Percentiles rank a stretch among this genome's conserved stretches.
Conservation (phyloP, 2,797 vertebrate species). For the Sebastes jordani region DNA sequence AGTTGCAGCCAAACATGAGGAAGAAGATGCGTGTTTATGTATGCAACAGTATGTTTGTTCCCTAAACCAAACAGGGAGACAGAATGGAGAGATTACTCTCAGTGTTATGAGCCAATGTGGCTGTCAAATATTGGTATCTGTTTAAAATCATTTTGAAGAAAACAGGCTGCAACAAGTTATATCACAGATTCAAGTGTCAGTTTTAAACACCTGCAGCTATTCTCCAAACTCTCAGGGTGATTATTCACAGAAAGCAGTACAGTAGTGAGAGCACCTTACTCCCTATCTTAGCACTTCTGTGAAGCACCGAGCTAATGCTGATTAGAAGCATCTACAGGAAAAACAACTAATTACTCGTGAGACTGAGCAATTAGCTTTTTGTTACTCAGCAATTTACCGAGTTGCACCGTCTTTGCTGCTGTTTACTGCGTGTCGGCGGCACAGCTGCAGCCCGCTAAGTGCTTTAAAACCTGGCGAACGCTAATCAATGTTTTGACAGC, state of each 20-base stretch:
- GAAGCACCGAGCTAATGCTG: constrained; percentile 33
- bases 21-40: constrained; percentile 16
- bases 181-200: background rate
- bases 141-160: background rate
- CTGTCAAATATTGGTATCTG: background rate
- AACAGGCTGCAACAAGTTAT: constrained; percentile 11
- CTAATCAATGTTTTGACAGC: constrained; percentile 84
- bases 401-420: constrained; percentile 38
- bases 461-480: constrained; percentile 64
- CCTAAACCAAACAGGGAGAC: constrained; percentile 26
- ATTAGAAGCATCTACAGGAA: constrained; percentile 32
- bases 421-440: constrained; percentile 48
- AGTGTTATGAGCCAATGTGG: background rate
- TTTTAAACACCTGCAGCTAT: constrained; percentile 27
- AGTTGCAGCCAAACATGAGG: constrained; percentile 13
- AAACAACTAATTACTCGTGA: constrained; percentile 56
- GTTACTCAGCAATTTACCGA: constrained; percentile 68
- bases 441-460: constrained; percentile 62
- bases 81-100: constrained; percentile 5
- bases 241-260: constrained; percentile 11
- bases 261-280: constrained; percentile 3
- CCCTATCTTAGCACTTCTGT: constrained; percentile 15
- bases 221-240: background rate
- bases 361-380: constrained; percentile 69
- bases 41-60: constrained; percentile 31